Conservation (phyloP, 2,888 invertebrate genomes). For the Watsonalla cultraria region DNA sequence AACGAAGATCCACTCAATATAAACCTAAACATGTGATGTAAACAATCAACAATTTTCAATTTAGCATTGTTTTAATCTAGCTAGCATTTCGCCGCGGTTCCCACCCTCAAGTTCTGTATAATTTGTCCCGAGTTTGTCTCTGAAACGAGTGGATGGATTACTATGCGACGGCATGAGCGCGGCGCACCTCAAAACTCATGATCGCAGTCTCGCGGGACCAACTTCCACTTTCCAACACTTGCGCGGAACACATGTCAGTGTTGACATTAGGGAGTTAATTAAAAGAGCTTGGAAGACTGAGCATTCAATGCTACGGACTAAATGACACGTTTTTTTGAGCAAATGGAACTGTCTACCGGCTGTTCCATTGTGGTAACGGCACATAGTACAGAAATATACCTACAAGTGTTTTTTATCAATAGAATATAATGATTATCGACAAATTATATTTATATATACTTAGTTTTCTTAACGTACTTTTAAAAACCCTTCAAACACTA, state of each 20-base stretch:
- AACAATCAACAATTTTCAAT: neutral
- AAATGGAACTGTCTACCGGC: no score
- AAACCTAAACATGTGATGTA: neutral
- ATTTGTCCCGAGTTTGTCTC: constrained; percentile 36
- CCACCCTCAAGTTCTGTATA: constrained; percentile 1
- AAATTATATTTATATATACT: no score
- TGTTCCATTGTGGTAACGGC: no score
- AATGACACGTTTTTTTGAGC: no score
- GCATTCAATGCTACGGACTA: constrained; percentile 5
- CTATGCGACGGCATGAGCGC: constrained; percentile 53
- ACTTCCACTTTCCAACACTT: constrained; percentile 38
- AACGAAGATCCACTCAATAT: neutral
- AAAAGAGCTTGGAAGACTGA: constrained; percentile 7
- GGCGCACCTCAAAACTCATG: constrained; percentile 46
- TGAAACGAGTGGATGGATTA: constrained; percentile 37
- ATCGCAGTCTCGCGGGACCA: constrained; percentile 33
- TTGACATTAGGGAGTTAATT: constrained; percentile 12
- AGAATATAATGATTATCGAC: no score
- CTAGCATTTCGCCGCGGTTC: neutral
- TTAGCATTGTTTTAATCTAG: neutral
- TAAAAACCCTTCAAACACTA: no score
- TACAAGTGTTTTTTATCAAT: no score
- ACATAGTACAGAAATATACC: no score
- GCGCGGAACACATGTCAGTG: constrained; percentile 21
- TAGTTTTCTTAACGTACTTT: no score